Evolutionary conservation across 2,797 vertebrate genomes (phyloP).

Genomic region (Hirundo rustica): DNA sequence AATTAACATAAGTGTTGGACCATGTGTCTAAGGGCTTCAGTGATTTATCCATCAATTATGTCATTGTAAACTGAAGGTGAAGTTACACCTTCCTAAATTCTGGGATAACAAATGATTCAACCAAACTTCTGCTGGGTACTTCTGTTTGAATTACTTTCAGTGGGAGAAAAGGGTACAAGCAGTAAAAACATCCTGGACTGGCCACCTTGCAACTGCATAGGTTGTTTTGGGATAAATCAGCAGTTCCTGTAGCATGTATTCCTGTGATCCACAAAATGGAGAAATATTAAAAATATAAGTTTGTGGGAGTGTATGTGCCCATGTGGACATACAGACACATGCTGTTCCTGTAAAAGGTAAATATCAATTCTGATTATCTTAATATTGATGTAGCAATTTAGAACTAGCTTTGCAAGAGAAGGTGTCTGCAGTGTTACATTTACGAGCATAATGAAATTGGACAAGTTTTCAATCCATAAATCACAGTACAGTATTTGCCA

Average conservation of each 20-base stretch:
- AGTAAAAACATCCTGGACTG: neutral
- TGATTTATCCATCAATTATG: neutral
- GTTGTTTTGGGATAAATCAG: neutral
- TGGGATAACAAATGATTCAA: neutral
- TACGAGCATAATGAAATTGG: slow-evolving; percentile 38
- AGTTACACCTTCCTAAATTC: neutral
- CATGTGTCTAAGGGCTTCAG: neutral
- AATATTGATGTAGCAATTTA: slow-evolving; percentile 34
- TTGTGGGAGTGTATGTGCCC: no score
- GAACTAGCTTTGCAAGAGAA: slow-evolving; percentile 23
- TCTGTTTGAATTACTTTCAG: neutral
- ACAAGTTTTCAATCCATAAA: slow-evolving; percentile 39
- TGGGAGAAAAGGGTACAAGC: neutral
- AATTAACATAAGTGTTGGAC: neutral
- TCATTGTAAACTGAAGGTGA: neutral
- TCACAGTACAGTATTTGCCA: slow-evolving; percentile 7
- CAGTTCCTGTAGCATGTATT: neutral
- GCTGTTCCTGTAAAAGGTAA: neutral
- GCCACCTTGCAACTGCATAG: neutral
- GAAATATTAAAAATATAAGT: neutral
- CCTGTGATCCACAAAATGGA: neutral
- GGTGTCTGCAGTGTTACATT: neutral
- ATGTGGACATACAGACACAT: neutral
- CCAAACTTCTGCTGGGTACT: neutral
- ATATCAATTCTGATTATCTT: slow-evolving; percentile 28